These are phyloP conservation scores for Noctua comes DNA, from an alignment of 2,888 invertebrate species.

Conservation along the genomic window DNA sequence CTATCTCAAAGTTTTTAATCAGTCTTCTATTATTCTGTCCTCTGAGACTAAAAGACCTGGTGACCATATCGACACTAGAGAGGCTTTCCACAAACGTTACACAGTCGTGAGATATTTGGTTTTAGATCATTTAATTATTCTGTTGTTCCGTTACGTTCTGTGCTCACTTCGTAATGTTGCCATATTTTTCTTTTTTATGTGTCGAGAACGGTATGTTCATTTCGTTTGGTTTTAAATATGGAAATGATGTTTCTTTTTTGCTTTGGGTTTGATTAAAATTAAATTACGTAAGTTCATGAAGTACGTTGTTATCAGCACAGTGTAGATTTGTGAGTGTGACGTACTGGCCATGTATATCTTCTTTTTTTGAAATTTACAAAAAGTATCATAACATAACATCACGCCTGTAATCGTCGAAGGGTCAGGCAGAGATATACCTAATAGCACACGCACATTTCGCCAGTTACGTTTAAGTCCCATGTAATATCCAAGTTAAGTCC, in stretches of 20 bases:
- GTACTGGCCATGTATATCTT: too few species aligned
- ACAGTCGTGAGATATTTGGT: conserved; percentile 48
- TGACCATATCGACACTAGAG: conserved; percentile 29
- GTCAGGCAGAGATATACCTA: too few species aligned
- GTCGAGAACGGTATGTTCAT: not conserved
- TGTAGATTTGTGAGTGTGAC: too few species aligned
- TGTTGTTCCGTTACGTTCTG: conserved; percentile 18
- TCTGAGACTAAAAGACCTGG: conserved; percentile 31
- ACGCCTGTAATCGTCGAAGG: too few species aligned
- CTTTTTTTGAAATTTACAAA: too few species aligned
- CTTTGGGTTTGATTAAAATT: not conserved
- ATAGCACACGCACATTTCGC: too few species aligned
- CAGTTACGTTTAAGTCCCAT: too few species aligned
- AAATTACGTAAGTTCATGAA: too few species aligned
- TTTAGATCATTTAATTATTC: conserved; percentile 56
- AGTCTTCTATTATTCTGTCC: conserved; percentile 25
- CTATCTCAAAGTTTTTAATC: not conserved
- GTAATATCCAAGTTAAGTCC: too few species aligned
- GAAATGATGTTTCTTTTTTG: not conserved
- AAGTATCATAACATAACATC: too few species aligned
- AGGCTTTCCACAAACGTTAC: conserved; percentile 36
- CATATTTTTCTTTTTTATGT: conserved; percentile 15
- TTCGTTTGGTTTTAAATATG: conserved; percentile 6
- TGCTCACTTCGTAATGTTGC: conserved; percentile 2
- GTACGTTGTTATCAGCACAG: not conserved